Evolutionary conservation across 2,113 vertebrate species (phyloP).

Genomic region (Osmerus eperlanus): DNA sequence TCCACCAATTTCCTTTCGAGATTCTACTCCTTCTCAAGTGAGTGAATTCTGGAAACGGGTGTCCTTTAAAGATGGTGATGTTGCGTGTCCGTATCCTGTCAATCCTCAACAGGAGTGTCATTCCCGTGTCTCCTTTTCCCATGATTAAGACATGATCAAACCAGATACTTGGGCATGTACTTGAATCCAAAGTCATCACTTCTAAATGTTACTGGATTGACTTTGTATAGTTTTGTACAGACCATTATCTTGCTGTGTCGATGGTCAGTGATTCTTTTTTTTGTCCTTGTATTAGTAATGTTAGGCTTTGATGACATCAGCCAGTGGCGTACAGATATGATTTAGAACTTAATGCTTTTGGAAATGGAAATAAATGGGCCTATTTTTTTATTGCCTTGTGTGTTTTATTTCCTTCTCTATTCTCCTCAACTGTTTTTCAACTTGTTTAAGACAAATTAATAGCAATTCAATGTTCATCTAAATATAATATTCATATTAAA

Average conservation of each 20-base stretch:
- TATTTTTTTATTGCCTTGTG: constrained; percentile 38
- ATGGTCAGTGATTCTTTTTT: constrained; percentile 29
- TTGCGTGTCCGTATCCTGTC: background rate
- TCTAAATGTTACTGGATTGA: constrained; percentile 3
- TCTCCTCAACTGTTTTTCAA: too few relatives aligned
- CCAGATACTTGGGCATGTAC: background rate
- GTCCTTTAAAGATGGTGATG: constrained; percentile 9
- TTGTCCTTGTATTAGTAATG: constrained; percentile 19
- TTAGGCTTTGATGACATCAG: constrained; percentile 5
- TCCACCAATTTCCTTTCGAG: constrained; percentile 9
- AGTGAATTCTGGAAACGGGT: background rate
- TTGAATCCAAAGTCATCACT: background rate
- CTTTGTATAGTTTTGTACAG: constrained; percentile 26
- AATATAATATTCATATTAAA: background rate
- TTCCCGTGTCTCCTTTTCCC: background rate
- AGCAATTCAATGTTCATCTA: too few relatives aligned
- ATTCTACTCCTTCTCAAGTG: background rate
- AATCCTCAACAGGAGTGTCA: background rate
- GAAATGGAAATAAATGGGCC: constrained; percentile 49
- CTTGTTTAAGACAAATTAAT: too few relatives aligned
- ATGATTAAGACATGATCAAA: background rate
- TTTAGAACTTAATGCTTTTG: constrained; percentile 31
- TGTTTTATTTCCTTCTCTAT: background rate
- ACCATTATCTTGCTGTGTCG: constrained; percentile 15
- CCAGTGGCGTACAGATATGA: constrained; percentile 7